Evolutionary conservation across 2,888 invertebrate species (phyloP), one percentile per base, ranked within the genome.

Genomic region (Lymantria monacha): DNA sequence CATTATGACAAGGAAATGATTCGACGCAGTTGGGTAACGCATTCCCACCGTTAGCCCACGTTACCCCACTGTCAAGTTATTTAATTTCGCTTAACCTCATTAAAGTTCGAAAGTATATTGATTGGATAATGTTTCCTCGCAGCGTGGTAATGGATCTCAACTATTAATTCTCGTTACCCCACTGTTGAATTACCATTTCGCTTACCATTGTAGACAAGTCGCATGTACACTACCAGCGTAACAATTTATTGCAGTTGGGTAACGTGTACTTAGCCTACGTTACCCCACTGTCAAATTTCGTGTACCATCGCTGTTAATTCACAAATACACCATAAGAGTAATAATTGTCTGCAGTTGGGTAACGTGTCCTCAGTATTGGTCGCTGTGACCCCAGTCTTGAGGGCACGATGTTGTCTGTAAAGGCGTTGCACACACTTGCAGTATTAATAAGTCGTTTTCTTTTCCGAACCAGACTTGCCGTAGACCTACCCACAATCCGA

Each of bases 391-490:
- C 15, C 1, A 45, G 10, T 10, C 7, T 14, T 7, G 41, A 41
- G 40, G n/a, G 12, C 38, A 14, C 33, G 14, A 30, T 30, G 9
- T 38, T 37, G 36, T 10, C n/a, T 12, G 42, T 49, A 45, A 53
- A 57, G 66, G 49, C 63, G 56, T 53, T 41, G 53, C 50, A 47
- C 51, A 57, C 52, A 63, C 53, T 51, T 49, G 46, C 65, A 68
- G 69, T 70, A 86, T 88, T 88, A 88, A 87, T 76, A 63, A 80
- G 76, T 75, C 49, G 72, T 83, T 89, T 87, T 85, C 84, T 80
- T 87, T 81, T 80, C 71, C 79, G 82, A 78, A 81, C 84, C 86
- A 86, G 86, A 86, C 79, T 80, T 73, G 89, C 87, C 85, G 72
- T 79, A 77, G 82, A 81, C 81, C 78, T 72, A 71, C 77, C 73